Evolutionary conservation across 30 jellyfish, hydroid and myxozoan species (phyloP).

Genomic region (Turritopsis rubra): DNA sequence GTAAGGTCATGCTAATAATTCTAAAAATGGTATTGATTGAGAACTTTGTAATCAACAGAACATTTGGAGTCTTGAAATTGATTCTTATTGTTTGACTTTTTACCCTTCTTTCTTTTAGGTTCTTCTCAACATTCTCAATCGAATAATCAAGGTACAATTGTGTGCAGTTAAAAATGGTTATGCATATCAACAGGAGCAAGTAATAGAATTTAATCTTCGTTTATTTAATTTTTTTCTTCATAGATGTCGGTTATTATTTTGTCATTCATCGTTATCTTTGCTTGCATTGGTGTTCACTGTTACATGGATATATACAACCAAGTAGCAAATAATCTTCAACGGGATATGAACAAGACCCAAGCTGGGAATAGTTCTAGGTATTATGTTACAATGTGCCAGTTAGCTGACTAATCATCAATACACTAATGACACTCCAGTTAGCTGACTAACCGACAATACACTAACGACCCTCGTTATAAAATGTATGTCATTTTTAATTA

Average conservation of each 20-base stretch:
- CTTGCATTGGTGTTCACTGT: constrained; percentile 72
- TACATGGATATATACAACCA: constrained; percentile 53
- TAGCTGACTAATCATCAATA: neutral
- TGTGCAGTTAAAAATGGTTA: neutral
- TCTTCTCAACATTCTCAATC: constrained; percentile 37
- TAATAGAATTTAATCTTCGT: constrained; percentile 11
- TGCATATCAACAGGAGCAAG: neutral
- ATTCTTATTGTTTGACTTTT: neutral
- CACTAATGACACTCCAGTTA: neutral
- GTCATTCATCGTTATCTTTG: constrained; percentile 59
- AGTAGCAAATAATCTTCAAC: constrained; percentile 7
- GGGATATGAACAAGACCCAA: constrained; percentile 18
- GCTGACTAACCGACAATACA: neutral
- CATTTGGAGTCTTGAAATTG: neutral
- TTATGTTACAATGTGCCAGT: neutral
- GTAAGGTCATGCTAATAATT: too few species aligned
- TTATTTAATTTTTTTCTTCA: constrained; percentile 10
- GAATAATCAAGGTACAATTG: constrained; percentile 33
- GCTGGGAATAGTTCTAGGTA: neutral
- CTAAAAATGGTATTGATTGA: neutral
- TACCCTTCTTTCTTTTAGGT: constrained; percentile 14
- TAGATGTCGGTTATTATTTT: constrained; percentile 64
- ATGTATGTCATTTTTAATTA: neutral
- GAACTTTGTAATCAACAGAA: neutral
- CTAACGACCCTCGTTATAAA: neutral